Conservation (phyloP, 2,888 invertebrate species). For the Oscheius sp. region DNA sequence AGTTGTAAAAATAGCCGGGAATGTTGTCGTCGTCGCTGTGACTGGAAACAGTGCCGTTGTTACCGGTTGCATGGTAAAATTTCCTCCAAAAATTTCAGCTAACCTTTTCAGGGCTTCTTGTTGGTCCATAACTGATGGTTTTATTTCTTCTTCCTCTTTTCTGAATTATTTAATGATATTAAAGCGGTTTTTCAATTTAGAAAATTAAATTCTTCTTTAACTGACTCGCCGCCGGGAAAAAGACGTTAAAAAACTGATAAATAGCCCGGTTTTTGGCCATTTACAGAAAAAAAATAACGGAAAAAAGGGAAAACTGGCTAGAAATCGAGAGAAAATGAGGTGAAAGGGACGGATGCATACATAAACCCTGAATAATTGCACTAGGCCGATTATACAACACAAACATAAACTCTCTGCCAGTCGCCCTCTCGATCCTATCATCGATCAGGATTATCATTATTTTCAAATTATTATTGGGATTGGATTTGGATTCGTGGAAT, state of each 20-base stretch:
- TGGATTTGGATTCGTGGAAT: no score
- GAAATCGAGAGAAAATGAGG: background rate
- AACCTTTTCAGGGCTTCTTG: conserved; percentile 24
- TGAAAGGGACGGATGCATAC: conserved; percentile 40
- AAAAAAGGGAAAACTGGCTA: background rate
- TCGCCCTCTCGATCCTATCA: no score
- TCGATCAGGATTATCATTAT: conserved; percentile 13
- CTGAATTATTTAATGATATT: no score
- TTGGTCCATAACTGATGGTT: conserved; percentile 32
- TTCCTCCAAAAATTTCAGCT: conserved; percentile 29
- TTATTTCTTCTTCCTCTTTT: conserved; percentile 20
- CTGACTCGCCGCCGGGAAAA: background rate
- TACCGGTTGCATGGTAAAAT: conserved; percentile 13
- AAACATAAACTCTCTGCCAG: background rate
- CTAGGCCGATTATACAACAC: conserved; percentile 52
- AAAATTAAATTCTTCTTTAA: no score
- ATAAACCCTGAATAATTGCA: conserved; percentile 61
- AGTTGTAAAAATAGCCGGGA: conserved; percentile 12
- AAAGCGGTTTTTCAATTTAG: no score
- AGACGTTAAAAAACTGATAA: background rate
- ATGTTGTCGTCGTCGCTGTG: background rate
- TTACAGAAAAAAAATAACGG: background rate
- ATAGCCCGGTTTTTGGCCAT: no score
- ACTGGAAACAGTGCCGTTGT: conserved; percentile 8
- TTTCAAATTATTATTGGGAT: background rate